Base-by-base conservation (phyloP, 2,113 vertebrate species). In the Pavo muticus region DNA sequence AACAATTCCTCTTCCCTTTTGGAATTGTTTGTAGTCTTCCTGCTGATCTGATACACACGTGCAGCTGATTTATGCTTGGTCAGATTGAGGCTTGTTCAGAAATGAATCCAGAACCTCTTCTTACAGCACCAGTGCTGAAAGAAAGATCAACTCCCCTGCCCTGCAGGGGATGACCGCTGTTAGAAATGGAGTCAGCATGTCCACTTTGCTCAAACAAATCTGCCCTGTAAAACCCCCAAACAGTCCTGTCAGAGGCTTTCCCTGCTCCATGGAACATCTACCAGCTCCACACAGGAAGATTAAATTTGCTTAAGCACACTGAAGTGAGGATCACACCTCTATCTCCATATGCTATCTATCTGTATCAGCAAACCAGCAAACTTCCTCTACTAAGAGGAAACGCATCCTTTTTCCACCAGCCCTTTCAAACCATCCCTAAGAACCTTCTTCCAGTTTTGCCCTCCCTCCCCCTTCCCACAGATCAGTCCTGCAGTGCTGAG, bases 171-270 rank as follows among this genome's bases (percentile, higher is more conserved):
- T 19, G 57, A 3, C 17, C 0, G 2, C 17, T 52, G 29, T 4
- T 68, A 1, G 7, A 8, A 10, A 47, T 24, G 50, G 29, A 0
- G 1, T 4, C 32, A 7, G 0, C 11, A 2, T 4, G 29, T 3
- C 42, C 11, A 3, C 39, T 30, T 1, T 1, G 8, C 27, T 2
- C 6, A 4, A 15, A 17, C 10, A 32, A 29, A 11, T 3, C 42
- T 7, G 1, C 25, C 56, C 48, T 3, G 3, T 5, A 25, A 15
- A 48, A 45, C 32, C 32, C 27, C 4, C 35, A 12, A 8, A 0
- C 2, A 5, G 57, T 17, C 2, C 35, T 47, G 84, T 24, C n/a
- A 5, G 3, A 7, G 35, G 24, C 7, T 23, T 13, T 14, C 54
- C 52, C 17, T 42, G 30, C 23, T 40, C n/a, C 13, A 0, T 2